Evolutionary conservation across 1,140 invertebrate species (phyloP).

Genomic region (Bombus consobrinus): DNA sequence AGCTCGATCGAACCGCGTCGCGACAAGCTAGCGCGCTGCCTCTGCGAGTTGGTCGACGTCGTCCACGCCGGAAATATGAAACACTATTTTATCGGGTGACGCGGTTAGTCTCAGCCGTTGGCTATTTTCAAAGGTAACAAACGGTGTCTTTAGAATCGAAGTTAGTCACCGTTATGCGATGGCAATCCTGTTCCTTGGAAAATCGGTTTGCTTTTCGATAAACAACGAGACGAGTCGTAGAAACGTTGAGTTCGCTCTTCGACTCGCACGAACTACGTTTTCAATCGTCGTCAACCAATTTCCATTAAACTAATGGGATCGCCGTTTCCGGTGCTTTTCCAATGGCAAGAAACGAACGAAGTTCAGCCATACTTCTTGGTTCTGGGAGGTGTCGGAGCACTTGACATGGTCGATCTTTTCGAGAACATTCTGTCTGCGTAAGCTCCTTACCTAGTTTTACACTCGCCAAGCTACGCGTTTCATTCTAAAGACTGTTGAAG

Average conservation of each 20-base stretch:
- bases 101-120: background rate
- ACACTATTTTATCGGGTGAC: constrained; percentile 2
- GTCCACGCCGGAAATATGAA: background rate
- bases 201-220: background rate
- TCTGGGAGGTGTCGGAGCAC: background rate
- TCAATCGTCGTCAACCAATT: background rate
- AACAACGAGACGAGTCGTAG: background rate
- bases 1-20: background rate
- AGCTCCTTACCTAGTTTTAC: background rate
- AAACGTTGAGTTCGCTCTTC: background rate
- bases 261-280: background rate
- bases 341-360: background rate
- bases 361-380: background rate
- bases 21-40: background rate
- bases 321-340: background rate
- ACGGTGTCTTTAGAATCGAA: background rate
- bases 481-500: background rate
- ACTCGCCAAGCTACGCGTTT: background rate
- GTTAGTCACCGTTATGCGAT: no score
- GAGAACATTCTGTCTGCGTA: background rate
- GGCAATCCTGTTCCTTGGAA: no score
- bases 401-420: background rate
- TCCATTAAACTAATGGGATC: constrained; percentile 31
- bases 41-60: background rate
- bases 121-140: constrained; percentile 17